Conservation (phyloP, 2,113 vertebrate species). For the Sapayoa aenigma region DNA sequence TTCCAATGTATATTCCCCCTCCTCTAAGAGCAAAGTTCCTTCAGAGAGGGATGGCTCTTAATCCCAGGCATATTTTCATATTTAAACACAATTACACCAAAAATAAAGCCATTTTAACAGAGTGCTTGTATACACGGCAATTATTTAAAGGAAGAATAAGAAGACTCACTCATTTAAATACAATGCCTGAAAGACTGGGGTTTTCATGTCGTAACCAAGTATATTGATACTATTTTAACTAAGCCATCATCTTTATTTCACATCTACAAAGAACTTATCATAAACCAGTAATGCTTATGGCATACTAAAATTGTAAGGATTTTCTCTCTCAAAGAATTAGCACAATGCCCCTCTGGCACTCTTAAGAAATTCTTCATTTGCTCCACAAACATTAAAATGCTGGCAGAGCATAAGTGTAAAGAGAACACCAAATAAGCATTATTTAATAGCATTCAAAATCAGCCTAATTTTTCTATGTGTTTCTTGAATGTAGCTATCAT, state of each 20-base stretch:
- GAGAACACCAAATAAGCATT: constrained; percentile 35
- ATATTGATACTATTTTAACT: constrained; percentile 44
- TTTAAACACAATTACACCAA: neutral
- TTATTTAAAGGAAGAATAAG: neutral
- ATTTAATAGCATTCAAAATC: constrained; percentile 43
- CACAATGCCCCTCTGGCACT: neutral
- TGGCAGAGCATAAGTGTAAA: neutral
- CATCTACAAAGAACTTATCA: constrained; percentile 30
- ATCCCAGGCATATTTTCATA: neutral
- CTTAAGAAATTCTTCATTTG: constrained; percentile 57
- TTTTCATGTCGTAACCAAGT: constrained; percentile 20
- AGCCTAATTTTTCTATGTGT: neutral
- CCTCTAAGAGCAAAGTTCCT: neutral
- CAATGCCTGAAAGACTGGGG: neutral
- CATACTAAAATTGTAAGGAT: constrained; percentile 20
- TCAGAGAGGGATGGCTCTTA: neutral
- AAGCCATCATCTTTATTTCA: constrained; percentile 39
- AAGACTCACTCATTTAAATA: constrained; percentile 9
- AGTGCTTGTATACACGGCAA: neutral
- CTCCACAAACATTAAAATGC: constrained; percentile 46
- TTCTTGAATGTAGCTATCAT: constrained; percentile 5
- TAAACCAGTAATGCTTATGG: neutral
- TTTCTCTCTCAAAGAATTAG: constrained; percentile 53
- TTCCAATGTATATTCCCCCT: neutral
- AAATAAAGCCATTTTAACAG: neutral